Percentiles rank a stretch among this genome's conserved stretches.
Evolutionary conservation across 2,888 invertebrate species (phyloP).

Genomic region (Diarsia mendica): DNA sequence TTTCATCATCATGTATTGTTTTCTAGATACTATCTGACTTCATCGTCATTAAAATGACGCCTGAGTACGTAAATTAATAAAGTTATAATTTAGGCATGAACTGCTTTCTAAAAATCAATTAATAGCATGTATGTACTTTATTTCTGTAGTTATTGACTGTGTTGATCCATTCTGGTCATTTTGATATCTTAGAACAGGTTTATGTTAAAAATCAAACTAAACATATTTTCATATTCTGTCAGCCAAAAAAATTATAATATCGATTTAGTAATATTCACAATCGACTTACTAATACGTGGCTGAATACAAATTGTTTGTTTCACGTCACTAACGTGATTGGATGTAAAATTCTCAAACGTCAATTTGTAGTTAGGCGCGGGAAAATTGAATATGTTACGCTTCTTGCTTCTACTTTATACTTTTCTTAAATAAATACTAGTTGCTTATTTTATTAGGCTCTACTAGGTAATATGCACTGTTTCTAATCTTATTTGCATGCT

Average conservation of each 20-base stretch:
- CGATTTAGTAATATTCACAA: slow-evolving; percentile 38
- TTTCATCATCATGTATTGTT: slow-evolving; percentile 63
- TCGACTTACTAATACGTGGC: slow-evolving; percentile 38
- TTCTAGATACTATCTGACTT: slow-evolving; percentile 66
- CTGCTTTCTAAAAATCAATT: slow-evolving; percentile 50
- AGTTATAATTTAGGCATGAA: slow-evolving; percentile 63
- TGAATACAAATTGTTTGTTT: slow-evolving; percentile 8
- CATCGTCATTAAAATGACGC: slow-evolving; percentile 57
- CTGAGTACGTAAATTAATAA: slow-evolving; percentile 64
- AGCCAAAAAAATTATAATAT: slow-evolving; percentile 1
- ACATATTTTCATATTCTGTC: neutral
- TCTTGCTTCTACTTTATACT: slow-evolving; percentile 22
- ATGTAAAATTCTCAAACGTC: neutral
- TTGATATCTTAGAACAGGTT: neutral
- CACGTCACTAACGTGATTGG: slow-evolving; percentile 40
- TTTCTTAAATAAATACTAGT: neutral
- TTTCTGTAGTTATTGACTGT: slow-evolving; percentile 5
- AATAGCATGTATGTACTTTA: slow-evolving; percentile 48
- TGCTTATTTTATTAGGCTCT: slow-evolving; percentile 19
- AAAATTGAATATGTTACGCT: slow-evolving; percentile 35
- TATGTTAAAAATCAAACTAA: neutral
- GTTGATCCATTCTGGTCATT: neutral
- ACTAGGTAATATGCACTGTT: slow-evolving; percentile 11
- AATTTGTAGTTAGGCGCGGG: slow-evolving; percentile 28
- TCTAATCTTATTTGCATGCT: slow-evolving; percentile 29